Base-by-base conservation (phyloP, 2,888 invertebrate genomes). In the Polyommatus icarus region DNA sequence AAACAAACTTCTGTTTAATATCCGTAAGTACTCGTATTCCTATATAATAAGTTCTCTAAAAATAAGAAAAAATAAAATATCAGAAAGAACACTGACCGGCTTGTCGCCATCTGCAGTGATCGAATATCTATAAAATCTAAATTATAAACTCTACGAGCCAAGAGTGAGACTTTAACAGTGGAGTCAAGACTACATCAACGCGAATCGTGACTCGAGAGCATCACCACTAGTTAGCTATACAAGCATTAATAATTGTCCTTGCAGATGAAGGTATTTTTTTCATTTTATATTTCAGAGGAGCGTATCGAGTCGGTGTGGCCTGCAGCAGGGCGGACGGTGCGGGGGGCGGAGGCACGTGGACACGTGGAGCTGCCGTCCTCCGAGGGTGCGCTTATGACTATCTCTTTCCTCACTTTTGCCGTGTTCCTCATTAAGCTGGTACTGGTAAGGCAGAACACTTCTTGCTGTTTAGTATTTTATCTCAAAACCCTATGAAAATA, bases 371-470 rank as follows among this genome's bases (percentile, higher is more conserved):
- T 97, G 87, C 97, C 97, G 15, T 97, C 97, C 0, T 95, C 96
- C 5, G 97, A 97, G 90, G 96, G 97, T 73, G 96, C 98, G 0
- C 91, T 98, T 76, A 96, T 98, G 95, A 96, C 97, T 59, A 97
- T 98, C 82, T 97, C 97, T 32, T 97, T 98, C 87, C 93, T 98
- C 12, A 97, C 97, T 0, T 97, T 98, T 88, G 97, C 97, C 0
- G 97, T 97, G 7, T 98, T 97, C 85, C 95, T 98, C 78, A 96
- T 98, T 76, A 97, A 97, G 91, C 92, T 98, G 57, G 97, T 98
- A 57, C 93, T 97, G 95, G 97, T 97, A 94, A 94, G 94, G 89
- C 15, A 8, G 10, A n/a, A 50, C 18, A n/a, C 72, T 54, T 32
- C 72, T 54, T 32, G 75, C 73, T 32, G n/a, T n/a, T n/a, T n/a